Conservation (phyloP, 2,113 vertebrate genomes). For the Callithrix jacchus region DNA sequence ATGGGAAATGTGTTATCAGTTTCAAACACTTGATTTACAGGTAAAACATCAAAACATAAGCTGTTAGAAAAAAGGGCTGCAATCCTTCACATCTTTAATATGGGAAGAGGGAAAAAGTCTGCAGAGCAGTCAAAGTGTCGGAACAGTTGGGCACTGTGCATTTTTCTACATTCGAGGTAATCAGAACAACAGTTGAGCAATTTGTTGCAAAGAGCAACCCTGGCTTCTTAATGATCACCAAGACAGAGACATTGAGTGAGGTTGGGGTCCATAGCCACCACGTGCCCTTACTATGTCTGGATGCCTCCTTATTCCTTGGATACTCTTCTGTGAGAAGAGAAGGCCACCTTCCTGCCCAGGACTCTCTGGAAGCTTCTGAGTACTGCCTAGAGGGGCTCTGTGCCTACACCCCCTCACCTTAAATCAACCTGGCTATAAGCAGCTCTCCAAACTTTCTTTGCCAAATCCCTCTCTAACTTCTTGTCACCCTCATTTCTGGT, state of each 20-base stretch:
- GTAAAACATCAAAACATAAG: background rate
- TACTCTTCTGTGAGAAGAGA: background rate
- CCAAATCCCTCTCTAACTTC: background rate
- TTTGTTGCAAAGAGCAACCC: background rate
- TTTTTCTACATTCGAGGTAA: background rate
- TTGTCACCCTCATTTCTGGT: background rate
- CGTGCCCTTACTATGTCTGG: background rate
- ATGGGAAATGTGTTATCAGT: background rate
- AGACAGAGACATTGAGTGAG: background rate
- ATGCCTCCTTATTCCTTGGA: background rate
- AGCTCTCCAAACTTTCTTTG: background rate
- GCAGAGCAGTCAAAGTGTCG: background rate
- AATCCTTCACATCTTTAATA: background rate
- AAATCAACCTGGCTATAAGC: background rate
- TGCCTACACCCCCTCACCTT: background rate
- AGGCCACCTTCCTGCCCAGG: background rate
- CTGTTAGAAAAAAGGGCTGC: background rate
- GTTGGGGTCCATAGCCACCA: background rate
- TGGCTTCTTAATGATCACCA: background rate
- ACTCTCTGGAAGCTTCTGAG: conserved; percentile 27
- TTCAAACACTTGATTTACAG: conserved; percentile 45
- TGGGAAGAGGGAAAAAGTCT: background rate
- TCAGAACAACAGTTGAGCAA: background rate
- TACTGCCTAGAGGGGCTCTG: background rate
- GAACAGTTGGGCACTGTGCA: background rate